These are phyloP conservation scores for Leptinotarsa undecemlineata DNA, from an alignment of 1,140 invertebrate genomes.

Conservation along the genomic window DNA sequence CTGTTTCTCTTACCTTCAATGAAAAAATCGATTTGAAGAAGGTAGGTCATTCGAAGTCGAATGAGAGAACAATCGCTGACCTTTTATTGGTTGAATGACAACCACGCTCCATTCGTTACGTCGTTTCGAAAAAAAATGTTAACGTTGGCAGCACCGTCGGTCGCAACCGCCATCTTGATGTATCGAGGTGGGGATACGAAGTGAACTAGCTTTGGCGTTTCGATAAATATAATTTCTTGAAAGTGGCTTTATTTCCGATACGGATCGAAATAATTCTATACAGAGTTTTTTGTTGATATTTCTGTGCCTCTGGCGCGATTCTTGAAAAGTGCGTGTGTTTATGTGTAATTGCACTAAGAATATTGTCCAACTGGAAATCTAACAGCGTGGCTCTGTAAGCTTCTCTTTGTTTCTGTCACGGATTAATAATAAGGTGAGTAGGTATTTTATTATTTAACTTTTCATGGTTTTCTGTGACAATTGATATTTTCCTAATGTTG, in stretches of 20 bases:
- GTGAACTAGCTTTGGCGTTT: slow-evolving; percentile 11
- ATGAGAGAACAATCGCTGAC: too few species aligned
- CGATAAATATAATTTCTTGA: slow-evolving; percentile 13
- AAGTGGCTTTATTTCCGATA: slow-evolving; percentile 17
- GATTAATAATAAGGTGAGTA: slow-evolving; percentile 6
- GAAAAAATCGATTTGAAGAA: too few species aligned
- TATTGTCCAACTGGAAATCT: slow-evolving; percentile 15
- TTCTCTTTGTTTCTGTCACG: slow-evolving; percentile 23
- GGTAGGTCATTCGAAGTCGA: too few species aligned
- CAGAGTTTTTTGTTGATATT: not conserved
- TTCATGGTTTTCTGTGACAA: not conserved
- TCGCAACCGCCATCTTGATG: slow-evolving; percentile 8
- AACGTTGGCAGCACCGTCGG: not conserved
- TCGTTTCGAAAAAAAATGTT: too few species aligned
- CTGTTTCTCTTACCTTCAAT: too few species aligned
- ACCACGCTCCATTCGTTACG: too few species aligned
- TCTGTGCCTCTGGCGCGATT: not conserved
- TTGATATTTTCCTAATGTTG: not conserved
- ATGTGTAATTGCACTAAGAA: slow-evolving; percentile 4
- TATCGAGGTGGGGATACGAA: slow-evolving; percentile 20
- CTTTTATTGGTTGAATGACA: too few species aligned
- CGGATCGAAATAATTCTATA: not conserved
- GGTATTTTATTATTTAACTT: not conserved
- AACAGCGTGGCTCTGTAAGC: slow-evolving; percentile 21
- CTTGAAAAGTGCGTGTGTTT: slow-evolving; percentile 12